Evolutionary conservation across 1,140 invertebrate genomes (phyloP).

Genomic region (honey bee (Apis mellifera)): Amel_HAv3.1 CM009939.2:6890501-6891000

Average conservation of each 20-base stretch:
- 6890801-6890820: no score
- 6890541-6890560: background rate
- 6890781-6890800: no score
- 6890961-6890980: slow-evolving; percentile 6
- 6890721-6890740: no score
- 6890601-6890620: background rate
- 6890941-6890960: slow-evolving; percentile 24
- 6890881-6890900: slow-evolving; percentile 58
- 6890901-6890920: slow-evolving; percentile 1
- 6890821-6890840: background rate
- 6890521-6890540: background rate
- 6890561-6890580: background rate
- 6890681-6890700: background rate
- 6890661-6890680: background rate
- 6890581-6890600: background rate
- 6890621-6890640: background rate
- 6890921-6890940: slow-evolving; percentile 62
- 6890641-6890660: background rate
- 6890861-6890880: background rate
- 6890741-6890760: no score
- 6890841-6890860: slow-evolving; percentile 7
- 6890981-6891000: background rate
- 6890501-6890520: background rate
- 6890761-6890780: no score
- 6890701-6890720: no score